Percentiles rank a stretch among this genome's conserved stretches.
phyloP scores from a whole-genome alignment of 2,113 vertebrate genomes.

The Malurus melanocephalus region DNA sequence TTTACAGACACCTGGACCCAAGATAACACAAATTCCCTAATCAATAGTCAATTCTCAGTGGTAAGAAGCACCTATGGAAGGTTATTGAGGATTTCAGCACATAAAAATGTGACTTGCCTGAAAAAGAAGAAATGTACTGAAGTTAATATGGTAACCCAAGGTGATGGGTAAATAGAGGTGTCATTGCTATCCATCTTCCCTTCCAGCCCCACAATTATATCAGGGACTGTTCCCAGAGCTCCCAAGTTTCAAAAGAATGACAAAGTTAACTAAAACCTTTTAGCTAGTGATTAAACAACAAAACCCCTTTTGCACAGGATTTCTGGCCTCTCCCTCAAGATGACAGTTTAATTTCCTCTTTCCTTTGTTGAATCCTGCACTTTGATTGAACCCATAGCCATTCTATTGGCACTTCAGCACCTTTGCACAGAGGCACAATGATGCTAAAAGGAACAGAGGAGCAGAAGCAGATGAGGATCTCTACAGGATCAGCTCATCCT shows the following conservation, averaged over 20 bases:
- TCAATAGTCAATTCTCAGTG: neutral
- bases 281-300: neutral
- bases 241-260: neutral
- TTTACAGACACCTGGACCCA: neutral
- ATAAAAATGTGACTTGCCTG: neutral
- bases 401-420: neutral
- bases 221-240: neutral
- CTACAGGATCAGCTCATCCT: neutral
- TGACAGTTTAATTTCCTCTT: conserved; percentile 18
- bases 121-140: neutral
- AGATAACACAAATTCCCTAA: neutral
- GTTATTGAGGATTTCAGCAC: neutral
- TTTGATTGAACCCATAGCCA: neutral
- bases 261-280: neutral
- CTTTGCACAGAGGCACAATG: neutral
- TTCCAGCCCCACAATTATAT: neutral
- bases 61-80: neutral
- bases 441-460: neutral
- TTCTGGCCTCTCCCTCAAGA: neutral
- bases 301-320: neutral
- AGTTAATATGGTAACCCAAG: neutral
- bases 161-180: neutral
- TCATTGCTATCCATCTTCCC: neutral
- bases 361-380: neutral
- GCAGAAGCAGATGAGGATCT: neutral